A percentile compares a stretch with the other conserved stretches of the same genome.
These are phyloP conservation scores for Leptinotarsa juncta DNA, from an alignment of 2,888 invertebrate genomes.

Conservation along the genomic window DNA sequence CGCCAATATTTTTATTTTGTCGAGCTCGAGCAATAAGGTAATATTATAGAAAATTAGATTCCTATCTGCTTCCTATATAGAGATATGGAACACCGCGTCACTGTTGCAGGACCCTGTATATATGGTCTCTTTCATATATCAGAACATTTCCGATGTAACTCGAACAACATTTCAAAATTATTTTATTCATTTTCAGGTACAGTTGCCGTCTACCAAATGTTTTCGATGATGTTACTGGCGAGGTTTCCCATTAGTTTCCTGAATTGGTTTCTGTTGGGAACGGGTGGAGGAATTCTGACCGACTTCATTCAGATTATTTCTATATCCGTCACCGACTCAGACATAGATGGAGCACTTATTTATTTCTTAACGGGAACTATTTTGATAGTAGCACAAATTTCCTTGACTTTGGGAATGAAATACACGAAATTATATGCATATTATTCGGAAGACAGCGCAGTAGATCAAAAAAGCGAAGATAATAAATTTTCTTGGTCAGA, in stretches of 20 bases:
- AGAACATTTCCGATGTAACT: neutral
- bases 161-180: neutral
- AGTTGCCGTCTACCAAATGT: conserved; percentile 8
- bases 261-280: conserved; percentile 17
- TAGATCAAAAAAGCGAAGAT: neutral
- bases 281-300: conserved; percentile 5
- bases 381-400: neutral
- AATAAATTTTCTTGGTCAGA: conserved; percentile 1
- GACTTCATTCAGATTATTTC: conserved; percentile 16
- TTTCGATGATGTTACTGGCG: neutral
- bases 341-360: conserved; percentile 8
- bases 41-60: too few species aligned
- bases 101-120: too few species aligned
- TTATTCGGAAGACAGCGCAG: neutral
- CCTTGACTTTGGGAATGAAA: neutral
- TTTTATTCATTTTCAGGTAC: conserved; percentile 1
- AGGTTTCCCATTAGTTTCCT: conserved; percentile 1
- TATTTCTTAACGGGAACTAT: conserved; percentile 7
- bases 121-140: too few species aligned
- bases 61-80: too few species aligned
- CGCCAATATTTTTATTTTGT: too few species aligned
- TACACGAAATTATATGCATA: neutral
- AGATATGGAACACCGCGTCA: too few species aligned
- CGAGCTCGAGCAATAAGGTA: too few species aligned
- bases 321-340: conserved; percentile 15